Conservation (phyloP, 2,888 invertebrate genomes). For the Apodemia duryi region DNA sequence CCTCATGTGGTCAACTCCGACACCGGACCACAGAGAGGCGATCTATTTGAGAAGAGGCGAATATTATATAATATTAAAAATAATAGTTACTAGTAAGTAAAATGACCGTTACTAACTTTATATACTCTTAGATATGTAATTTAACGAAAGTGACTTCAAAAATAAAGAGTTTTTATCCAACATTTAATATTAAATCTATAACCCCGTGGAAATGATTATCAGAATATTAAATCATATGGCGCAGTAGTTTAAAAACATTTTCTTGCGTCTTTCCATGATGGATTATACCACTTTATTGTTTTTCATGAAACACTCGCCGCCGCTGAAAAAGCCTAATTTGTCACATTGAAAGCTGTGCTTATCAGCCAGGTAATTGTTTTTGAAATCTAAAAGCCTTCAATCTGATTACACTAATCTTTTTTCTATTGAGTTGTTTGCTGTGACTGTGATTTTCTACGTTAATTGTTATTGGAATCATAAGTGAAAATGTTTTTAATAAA, state of each 20-base stretch:
- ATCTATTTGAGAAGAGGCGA: no score
- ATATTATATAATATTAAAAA: no score
- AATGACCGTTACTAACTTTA: no score
- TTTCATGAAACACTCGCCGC: slow-evolving; percentile 43
- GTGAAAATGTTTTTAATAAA: no score
- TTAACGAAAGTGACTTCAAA: background rate
- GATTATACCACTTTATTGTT: slow-evolving; percentile 47
- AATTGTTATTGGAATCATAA: background rate
- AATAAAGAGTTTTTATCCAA: background rate
- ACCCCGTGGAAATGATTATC: slow-evolving; percentile 16
- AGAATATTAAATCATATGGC: slow-evolving; percentile 20
- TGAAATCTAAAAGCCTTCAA: slow-evolving; percentile 39
- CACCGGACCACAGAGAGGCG: no score
- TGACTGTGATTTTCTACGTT: background rate
- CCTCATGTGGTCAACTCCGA: no score
- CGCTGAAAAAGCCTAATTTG: slow-evolving; percentile 48
- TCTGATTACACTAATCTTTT: slow-evolving; percentile 33
- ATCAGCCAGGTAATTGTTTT: slow-evolving; percentile 47
- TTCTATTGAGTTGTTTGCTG: slow-evolving; percentile 13
- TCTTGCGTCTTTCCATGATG: slow-evolving; percentile 31
- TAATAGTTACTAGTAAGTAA: no score
- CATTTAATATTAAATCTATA: slow-evolving; percentile 17
- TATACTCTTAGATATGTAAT: no score
- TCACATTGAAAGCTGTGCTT: slow-evolving; percentile 41
- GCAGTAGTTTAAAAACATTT: slow-evolving; percentile 17